Conservation (phyloP, 2,888 invertebrate genomes). For the Heliconius cydno region DNA sequence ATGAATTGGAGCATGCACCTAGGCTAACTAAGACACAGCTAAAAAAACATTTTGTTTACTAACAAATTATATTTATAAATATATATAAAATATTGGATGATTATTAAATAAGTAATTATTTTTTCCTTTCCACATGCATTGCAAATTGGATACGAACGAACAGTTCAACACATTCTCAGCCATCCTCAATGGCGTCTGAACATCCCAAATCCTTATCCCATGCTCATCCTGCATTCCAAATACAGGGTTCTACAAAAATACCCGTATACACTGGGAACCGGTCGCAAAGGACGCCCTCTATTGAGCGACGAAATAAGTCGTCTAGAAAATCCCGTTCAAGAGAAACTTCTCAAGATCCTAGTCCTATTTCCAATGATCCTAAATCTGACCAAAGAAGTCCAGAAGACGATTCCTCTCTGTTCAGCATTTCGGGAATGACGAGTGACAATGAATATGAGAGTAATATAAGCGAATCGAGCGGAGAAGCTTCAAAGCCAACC, state of each 20-base stretch:
- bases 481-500: slow-evolving; percentile 76
- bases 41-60: slow-evolving; percentile 41
- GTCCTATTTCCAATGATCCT: slow-evolving; percentile 77
- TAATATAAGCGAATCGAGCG: slow-evolving; percentile 81
- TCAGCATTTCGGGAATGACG: slow-evolving; percentile 84
- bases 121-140: slow-evolving; percentile 78
- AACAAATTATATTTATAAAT: slow-evolving; percentile 56
- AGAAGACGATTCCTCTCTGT: slow-evolving; percentile 81
- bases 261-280: slow-evolving; percentile 87
- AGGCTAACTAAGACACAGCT: slow-evolving; percentile 36
- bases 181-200: slow-evolving; percentile 79
- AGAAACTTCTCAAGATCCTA: slow-evolving; percentile 76
- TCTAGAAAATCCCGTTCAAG: slow-evolving; percentile 68
- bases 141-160: slow-evolving; percentile 68
- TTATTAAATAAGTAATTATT: slow-evolving; percentile 49
- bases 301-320: slow-evolving; percentile 66
- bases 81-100: slow-evolving; percentile 45
- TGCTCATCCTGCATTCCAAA: slow-evolving; percentile 82
- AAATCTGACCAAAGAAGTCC: slow-evolving; percentile 82
- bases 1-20: slow-evolving; percentile 33
- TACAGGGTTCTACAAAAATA: slow-evolving; percentile 88
- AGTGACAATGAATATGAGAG: slow-evolving; percentile 83
- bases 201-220: slow-evolving; percentile 78
- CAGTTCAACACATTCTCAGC: slow-evolving; percentile 82
- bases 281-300: slow-evolving; percentile 83